Conservation (phyloP, 2,113 vertebrate species). For the Danio rerio region GRCz12tu NC_133181.1:48566001-48566500, state of each 20-base stretch:
- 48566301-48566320: constrained; percentile 49
- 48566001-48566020: too few relatives aligned
- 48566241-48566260: constrained; percentile 39
- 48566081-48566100: background rate
- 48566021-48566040: too few relatives aligned
- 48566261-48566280: constrained; percentile 20
- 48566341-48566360: constrained; percentile 31
- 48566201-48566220: background rate
- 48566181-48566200: background rate
- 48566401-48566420: constrained; percentile 32
- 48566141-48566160: background rate
- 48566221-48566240: constrained; percentile 7
- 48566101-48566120: background rate
- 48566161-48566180: constrained; percentile 1
- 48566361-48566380: constrained; percentile 32
- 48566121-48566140: background rate
- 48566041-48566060: too few relatives aligned
- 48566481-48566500: constrained; percentile 10
- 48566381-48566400: constrained; percentile 20
- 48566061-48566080: background rate
- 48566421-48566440: constrained; percentile 38
- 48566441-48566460: constrained; percentile 31
- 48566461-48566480: constrained; percentile 15
- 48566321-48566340: background rate
- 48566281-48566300: constrained; percentile 6